Evolutionary conservation across 1,140 invertebrate species (phyloP).

Genomic region (Dendroctonus valens): DNA sequence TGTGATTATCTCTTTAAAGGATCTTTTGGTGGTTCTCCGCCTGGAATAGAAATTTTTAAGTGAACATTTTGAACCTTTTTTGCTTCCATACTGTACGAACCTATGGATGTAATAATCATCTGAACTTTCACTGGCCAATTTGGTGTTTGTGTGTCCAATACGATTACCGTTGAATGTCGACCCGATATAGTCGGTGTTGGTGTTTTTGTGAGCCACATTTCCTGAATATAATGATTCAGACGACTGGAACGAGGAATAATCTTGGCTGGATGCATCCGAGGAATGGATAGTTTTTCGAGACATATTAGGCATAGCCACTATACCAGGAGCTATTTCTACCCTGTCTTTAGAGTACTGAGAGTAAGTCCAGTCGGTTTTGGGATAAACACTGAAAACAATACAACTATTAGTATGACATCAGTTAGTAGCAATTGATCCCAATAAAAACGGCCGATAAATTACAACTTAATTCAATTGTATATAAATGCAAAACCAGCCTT

Average conservation of each 20-base stretch:
- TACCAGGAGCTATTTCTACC: slow-evolving; percentile 71
- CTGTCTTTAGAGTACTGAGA: slow-evolving; percentile 71
- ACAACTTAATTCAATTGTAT: not conserved
- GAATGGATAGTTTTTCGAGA: slow-evolving; percentile 60
- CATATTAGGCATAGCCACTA: slow-evolving; percentile 80
- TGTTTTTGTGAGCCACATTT: slow-evolving; percentile 41
- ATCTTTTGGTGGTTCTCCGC: slow-evolving; percentile 8
- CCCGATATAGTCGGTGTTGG: slow-evolving; percentile 37
- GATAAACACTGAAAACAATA: slow-evolving; percentile 60
- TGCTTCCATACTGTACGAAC: slow-evolving; percentile 3
- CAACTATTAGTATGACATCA: not conserved
- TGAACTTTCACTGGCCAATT: slow-evolving; percentile 5
- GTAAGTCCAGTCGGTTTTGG: slow-evolving; percentile 82
- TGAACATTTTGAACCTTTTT: slow-evolving; percentile 8
- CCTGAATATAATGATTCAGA: slow-evolving; percentile 22
- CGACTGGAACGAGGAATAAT: slow-evolving; percentile 2
- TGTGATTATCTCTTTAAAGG: slow-evolving; percentile 20
- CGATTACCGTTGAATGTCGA: too few species aligned
- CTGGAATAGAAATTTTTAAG: slow-evolving; percentile 11
- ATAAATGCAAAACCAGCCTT: not conserved
- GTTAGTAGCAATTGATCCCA: too few species aligned
- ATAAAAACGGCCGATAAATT: too few species aligned
- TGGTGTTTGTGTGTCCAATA: too few species aligned
- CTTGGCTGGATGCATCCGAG: slow-evolving; percentile 22
- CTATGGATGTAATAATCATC: slow-evolving; percentile 28